Conservation (phyloP, 2,888 invertebrate genomes). For the Sisyra nigra region DNA sequence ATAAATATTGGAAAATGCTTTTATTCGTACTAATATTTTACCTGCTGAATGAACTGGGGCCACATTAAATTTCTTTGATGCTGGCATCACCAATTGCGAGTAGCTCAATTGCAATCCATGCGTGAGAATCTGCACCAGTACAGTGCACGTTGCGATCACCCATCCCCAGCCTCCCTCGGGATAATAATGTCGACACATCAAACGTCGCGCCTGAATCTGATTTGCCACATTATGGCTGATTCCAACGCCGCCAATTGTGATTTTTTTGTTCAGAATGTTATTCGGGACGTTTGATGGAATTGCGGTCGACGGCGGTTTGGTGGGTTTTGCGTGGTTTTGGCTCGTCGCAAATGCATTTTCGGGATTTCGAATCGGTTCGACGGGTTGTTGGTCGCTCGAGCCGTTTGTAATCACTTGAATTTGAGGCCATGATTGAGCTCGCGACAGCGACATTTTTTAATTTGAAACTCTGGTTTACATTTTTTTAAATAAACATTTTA, state of each 20-base stretch:
- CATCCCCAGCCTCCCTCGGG: slow-evolving; percentile 83
- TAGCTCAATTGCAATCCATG: slow-evolving; percentile 56
- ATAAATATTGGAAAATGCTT: not conserved
- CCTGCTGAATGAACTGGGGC: slow-evolving; percentile 46
- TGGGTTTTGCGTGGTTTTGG: slow-evolving; percentile 29
- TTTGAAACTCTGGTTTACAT: not conserved
- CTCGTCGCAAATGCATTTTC: slow-evolving; percentile 36
- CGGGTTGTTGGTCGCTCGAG: slow-evolving; percentile 13
- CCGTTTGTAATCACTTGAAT: slow-evolving; percentile 22
- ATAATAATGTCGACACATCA: slow-evolving; percentile 60
- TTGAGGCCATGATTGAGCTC: slow-evolving; percentile 35
- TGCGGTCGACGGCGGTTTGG: slow-evolving; percentile 12
- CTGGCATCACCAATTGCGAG: slow-evolving; percentile 43
- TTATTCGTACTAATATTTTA: slow-evolving; percentile 18
- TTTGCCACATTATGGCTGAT: slow-evolving; percentile 13
- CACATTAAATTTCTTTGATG: slow-evolving; percentile 43
- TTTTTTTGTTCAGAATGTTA: slow-evolving; percentile 4
- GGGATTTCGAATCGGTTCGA: slow-evolving; percentile 21
- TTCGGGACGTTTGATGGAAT: slow-evolving; percentile 4
- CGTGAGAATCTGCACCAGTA: slow-evolving; percentile 53
- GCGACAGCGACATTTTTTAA: slow-evolving; percentile 19
- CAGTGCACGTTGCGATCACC: slow-evolving; percentile 57
- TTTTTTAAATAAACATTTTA: not conserved
- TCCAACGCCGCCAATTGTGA: slow-evolving; percentile 1
- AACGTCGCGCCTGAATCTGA: slow-evolving; percentile 43